phyloP scores from a whole-genome alignment of 2,888 invertebrate species.

The Melieria picta region DNA sequence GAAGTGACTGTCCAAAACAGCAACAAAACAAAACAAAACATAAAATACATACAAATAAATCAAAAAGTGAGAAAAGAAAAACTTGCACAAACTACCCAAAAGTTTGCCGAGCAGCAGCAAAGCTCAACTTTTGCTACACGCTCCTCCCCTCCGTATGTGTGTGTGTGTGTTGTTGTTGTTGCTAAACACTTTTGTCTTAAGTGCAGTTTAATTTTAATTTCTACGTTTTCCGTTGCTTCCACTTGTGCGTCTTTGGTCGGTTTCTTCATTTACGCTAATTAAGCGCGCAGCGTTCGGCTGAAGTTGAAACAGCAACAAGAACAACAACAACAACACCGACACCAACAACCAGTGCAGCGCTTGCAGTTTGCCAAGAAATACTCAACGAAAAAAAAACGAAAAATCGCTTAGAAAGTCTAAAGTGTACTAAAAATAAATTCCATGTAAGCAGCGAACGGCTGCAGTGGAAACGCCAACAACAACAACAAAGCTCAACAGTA shows the following conservation, averaged over 20 bases:
- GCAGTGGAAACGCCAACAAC: not conserved
- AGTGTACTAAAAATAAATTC: too few species aligned
- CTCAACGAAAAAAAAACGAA: too few species aligned
- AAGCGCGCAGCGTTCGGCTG: slow-evolving; percentile 34
- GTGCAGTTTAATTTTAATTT: slow-evolving; percentile 32
- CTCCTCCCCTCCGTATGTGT: too few species aligned
- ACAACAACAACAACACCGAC: not conserved
- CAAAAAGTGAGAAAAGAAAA: too few species aligned
- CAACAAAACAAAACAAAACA: too few species aligned
- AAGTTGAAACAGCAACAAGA: slow-evolving; percentile 10
- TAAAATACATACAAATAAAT: too few species aligned
- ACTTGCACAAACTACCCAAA: too few species aligned
- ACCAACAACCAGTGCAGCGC: slow-evolving; percentile 11
- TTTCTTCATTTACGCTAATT: slow-evolving; percentile 33
- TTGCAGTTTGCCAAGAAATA: not conserved
- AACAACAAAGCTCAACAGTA: not conserved
- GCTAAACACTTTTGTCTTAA: slow-evolving; percentile 24
- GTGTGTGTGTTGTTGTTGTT: slow-evolving; percentile 10
- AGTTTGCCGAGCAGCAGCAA: too few species aligned
- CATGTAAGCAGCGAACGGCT: too few species aligned
- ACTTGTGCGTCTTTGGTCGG: not conserved
- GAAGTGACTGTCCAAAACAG: too few species aligned
- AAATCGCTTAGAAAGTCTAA: too few species aligned
- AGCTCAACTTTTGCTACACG: too few species aligned
- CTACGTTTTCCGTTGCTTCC: slow-evolving; percentile 11